These are phyloP conservation scores for Neotoma lepida DNA, from an alignment of 2,113 vertebrate genomes.

Conservation along the genomic window DNA sequence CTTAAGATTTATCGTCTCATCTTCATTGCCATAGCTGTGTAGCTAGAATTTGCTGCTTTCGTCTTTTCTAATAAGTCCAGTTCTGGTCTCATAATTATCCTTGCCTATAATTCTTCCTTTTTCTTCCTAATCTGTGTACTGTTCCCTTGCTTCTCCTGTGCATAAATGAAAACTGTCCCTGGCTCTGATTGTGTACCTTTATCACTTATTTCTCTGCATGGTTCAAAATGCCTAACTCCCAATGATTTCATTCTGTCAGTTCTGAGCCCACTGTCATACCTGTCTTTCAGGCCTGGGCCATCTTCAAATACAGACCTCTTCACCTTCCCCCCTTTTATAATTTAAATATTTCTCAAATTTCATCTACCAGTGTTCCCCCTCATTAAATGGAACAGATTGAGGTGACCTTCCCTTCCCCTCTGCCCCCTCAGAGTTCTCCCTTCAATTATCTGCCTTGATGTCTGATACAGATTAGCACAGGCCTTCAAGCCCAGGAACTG, in stretches of 20 bases:
- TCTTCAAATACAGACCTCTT: constrained; percentile 62
- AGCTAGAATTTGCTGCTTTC: constrained; percentile 62
- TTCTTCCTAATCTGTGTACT: constrained; percentile 33
- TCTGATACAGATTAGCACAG: constrained; percentile 84
- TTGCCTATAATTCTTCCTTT: constrained; percentile 28
- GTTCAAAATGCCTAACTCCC: constrained; percentile 37
- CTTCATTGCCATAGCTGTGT: constrained; percentile 58
- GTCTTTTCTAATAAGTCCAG: constrained; percentile 49
- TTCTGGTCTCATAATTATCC: constrained; percentile 57
- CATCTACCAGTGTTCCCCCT: constrained; percentile 74
- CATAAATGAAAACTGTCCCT: constrained; percentile 41
- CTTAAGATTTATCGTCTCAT: constrained; percentile 45
- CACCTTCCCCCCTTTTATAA: constrained; percentile 67
- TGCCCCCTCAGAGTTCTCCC: constrained; percentile 74
- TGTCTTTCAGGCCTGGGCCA: constrained; percentile 61
- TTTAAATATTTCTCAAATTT: constrained; percentile 75
- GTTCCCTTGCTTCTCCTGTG: neutral
- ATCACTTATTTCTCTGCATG: constrained; percentile 68
- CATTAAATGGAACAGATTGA: constrained; percentile 75
- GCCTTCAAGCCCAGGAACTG: constrained; percentile 83
- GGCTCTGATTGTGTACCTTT: neutral
- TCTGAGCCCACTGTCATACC: constrained; percentile 45
- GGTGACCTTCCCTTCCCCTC: constrained; percentile 76
- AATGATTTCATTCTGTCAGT: constrained; percentile 42
- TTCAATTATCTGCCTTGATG: constrained; percentile 84